phyloP scores from a whole-genome alignment of 2,888 invertebrate genomes.

The Melanargia galathea region DNA sequence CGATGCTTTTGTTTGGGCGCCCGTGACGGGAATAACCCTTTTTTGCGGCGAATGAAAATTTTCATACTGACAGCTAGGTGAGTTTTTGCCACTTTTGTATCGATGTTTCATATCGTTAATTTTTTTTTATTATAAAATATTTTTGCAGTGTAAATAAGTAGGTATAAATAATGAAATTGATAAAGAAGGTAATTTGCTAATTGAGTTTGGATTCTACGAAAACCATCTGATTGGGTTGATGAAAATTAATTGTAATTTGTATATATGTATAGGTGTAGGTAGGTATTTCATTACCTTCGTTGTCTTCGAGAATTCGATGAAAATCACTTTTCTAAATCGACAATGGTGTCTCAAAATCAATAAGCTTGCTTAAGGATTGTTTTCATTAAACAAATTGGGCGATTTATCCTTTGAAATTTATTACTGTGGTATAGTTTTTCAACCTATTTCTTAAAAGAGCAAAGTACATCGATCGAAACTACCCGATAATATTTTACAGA shows the following conservation, averaged over 20 bases:
- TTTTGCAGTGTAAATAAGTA: no score
- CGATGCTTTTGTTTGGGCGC: conserved; percentile 59
- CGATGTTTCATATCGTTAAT: not conserved
- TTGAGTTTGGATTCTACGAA: conserved; percentile 27
- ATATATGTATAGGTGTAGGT: conserved; percentile 10
- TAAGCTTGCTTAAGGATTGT: conserved; percentile 10
- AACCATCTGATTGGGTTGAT: conserved; percentile 23
- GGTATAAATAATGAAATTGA: conserved; percentile 26
- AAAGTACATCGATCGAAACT: no score
- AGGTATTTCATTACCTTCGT: conserved; percentile 21
- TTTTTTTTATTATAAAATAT: no score
- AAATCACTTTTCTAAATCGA: conserved; percentile 23
- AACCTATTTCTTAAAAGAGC: not conserved
- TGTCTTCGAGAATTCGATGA: conserved; percentile 13
- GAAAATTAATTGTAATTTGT: conserved; percentile 25
- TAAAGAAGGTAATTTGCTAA: conserved; percentile 29
- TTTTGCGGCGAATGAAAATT: conserved; percentile 55
- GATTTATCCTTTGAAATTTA: not conserved
- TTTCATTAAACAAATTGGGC: conserved; percentile 6
- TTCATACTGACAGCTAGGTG: conserved; percentile 35
- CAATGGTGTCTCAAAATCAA: conserved; percentile 4
- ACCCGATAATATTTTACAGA: no score
- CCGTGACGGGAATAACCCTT: conserved; percentile 48
- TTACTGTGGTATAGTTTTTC: not conserved
- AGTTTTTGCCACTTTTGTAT: not conserved